Base-by-base conservation (phyloP, 2,888 invertebrate genomes). In the Metellina segmentata region DNA sequence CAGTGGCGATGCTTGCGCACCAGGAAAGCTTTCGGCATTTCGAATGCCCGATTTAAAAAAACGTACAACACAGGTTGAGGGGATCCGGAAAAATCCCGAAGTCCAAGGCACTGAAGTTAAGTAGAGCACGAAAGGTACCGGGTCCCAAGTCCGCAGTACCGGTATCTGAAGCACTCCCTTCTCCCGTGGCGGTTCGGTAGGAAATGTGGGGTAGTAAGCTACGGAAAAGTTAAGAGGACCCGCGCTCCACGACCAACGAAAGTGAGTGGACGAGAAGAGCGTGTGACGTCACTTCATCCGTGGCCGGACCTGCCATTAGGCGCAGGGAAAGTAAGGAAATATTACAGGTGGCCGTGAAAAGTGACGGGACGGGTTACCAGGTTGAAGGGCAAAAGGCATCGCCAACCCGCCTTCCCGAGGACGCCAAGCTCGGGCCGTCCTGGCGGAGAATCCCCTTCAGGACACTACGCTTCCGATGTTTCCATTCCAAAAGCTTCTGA, bases 271-370 rank as follows among this genome's bases (percentile, higher is more conserved):
- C 90, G 92, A 90, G 75, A 81, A 79, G 83, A 75, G 85, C 75
- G 16, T 52, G 85, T 90, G 92, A 92, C 92, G 92, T 90, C 90
- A 90, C 71, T 2, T 48, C 34, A 61, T 77, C 83, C 83, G 90
- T 81, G 92, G 92, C 79, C 83, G 86, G 90, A 89, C 89, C 82
- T 81, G 81, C 75, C 74, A 61, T 87, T 90, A 70, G 75, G 34
- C 49, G 87, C 74, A 61, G 92, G 87, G 92, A 90, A 86, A 86
- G 92, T 85, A 81, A 92, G 85, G 78, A 78, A 34, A 77, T 51
- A 53, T 78, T 91, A 89, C 92, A 92, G 92, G 92, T 92, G 92
- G 92, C 92, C 92, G 92, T 92, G 92, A 92, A 92, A 92, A 72
- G 53, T 77, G 75, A 69, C 81, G 77, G 89, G 89, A 78, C 78